Conservation (phyloP, 2,888 invertebrate species). For the Eremobia ochroleuca region DNA sequence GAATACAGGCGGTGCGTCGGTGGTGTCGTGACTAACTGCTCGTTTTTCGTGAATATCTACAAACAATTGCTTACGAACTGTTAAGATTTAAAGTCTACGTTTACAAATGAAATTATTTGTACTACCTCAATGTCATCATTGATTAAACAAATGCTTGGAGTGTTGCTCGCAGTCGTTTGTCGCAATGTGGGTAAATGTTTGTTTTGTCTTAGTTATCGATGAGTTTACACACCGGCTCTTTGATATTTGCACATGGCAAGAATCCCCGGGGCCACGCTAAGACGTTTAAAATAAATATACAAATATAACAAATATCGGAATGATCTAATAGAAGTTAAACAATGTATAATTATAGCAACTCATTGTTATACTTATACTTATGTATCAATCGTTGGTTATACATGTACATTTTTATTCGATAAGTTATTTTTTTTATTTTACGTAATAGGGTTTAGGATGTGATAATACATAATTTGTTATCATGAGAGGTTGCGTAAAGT, state of each 20-base stretch:
- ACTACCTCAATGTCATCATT: slow-evolving; percentile 53
- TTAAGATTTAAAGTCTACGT: slow-evolving; percentile 29
- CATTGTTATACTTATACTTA: slow-evolving; percentile 19
- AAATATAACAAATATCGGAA: slow-evolving; percentile 56
- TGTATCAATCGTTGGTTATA: slow-evolving; percentile 17
- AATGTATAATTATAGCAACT: slow-evolving; percentile 51
- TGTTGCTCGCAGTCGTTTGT: slow-evolving; percentile 67
- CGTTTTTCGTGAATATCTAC: slow-evolving; percentile 44
- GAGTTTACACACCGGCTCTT: slow-evolving; percentile 71
- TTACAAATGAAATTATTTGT: slow-evolving; percentile 60
- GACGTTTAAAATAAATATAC: slow-evolving; percentile 63
- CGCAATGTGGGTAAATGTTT: slow-evolving; percentile 77
- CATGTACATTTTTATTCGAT: slow-evolving; percentile 24
- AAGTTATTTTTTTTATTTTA: slow-evolving; percentile 24
- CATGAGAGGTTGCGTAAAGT: slow-evolving; percentile 23
- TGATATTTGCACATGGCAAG: slow-evolving; percentile 70
- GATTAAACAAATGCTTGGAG: slow-evolving; percentile 55
- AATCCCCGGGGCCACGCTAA: slow-evolving; percentile 60
- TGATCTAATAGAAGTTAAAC: slow-evolving; percentile 64
- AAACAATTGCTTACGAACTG: slow-evolving; percentile 53
- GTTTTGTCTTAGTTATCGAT: slow-evolving; percentile 69
- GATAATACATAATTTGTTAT: slow-evolving; percentile 42
- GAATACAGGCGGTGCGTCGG: slow-evolving; percentile 27
- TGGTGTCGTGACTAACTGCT: slow-evolving; percentile 39
- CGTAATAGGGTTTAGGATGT: slow-evolving; percentile 17